Percentiles rank a stretch among this genome's conserved stretches.
phyloP scores from a whole-genome alignment of 2,113 vertebrate genomes.

The Clarias batrachus region DNA sequence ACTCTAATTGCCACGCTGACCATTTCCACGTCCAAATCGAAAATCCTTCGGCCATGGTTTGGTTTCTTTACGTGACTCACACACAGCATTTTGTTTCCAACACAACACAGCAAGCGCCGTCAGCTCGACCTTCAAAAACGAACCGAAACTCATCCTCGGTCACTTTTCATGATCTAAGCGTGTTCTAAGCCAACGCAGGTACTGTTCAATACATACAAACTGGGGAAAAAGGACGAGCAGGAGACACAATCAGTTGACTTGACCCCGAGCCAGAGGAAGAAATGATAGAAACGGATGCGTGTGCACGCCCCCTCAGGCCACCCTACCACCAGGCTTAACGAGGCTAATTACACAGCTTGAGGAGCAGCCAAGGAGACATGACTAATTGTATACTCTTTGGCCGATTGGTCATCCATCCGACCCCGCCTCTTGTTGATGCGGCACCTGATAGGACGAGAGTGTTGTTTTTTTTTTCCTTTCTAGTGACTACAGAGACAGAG shows the following conservation, averaged over 20 bases:
- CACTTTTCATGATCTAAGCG: constrained; percentile 13
- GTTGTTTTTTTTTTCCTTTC: constrained; percentile 27
- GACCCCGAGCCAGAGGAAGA: not conserved
- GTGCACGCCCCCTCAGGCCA: constrained; percentile 30
- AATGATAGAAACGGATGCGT: constrained; percentile 24
- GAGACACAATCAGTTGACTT: constrained; percentile 9
- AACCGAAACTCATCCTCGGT: not conserved
- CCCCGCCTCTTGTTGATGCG: constrained; percentile 35
- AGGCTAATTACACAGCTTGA: constrained; percentile 53
- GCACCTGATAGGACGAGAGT: constrained; percentile 46
- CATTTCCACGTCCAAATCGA: not conserved
- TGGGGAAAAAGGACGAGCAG: constrained; percentile 6
- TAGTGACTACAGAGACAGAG: constrained; percentile 44
- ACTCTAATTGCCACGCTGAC: not conserved
- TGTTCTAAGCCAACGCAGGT: not conserved
- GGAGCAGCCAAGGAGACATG: constrained; percentile 44
- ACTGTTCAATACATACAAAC: not conserved
- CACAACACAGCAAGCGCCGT: not conserved
- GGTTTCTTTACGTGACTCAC: not conserved
- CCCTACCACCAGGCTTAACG: constrained; percentile 47
- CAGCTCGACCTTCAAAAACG: not conserved
- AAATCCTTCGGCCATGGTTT: not conserved
- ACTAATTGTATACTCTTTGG: constrained; percentile 53
- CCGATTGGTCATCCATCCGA: constrained; percentile 39
- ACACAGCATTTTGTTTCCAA: not conserved